Evolutionary conservation across 2,113 vertebrate genomes (phyloP), one percentile per base, ranked within the genome.

Genomic region (Cynocephalus volans): DNA sequence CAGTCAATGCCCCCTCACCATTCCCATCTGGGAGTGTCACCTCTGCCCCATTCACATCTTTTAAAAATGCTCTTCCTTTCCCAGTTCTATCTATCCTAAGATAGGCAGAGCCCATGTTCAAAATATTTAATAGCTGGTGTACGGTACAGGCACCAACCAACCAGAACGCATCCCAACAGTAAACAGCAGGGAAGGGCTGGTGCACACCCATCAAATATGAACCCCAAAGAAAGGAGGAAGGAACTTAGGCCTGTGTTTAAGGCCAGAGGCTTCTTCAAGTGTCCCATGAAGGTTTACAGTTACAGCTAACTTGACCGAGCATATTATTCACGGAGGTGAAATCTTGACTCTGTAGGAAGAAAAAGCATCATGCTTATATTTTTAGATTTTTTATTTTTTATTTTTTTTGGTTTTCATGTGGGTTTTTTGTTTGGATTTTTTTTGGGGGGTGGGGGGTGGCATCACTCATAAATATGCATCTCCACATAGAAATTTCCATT

Each of bases 111-210:
- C 50, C 64, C 88, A 84, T 82, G 72, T 69, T 60, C 91, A 97
- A 96, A 96, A 88, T 95, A 88, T 88, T 85, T 81, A 96, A 96
- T 84, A 94, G 79, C 31, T 26, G 50, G 62, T 77, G 24, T 31
- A 3, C 3, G 18, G n/a, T 45, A 69, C 0, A 6, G 89, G 82
- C 77, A 69, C 81, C 45, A 58, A 72, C 33, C 41, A 67, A 72
- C 76, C 60, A 60, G 81, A 82, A 62, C 2, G 1, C 48, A 54
- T 65, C 52, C 90, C 52, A 45, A 13, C 8, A 14, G 8, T 26
- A 50, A 93, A 69, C 77, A 67, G 3, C 54, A n/a, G 14, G 3
- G 10, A 50, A 72, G 93, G n/a, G 33, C 23, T 12, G 2, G 6
- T 8, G 3, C 6, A 0, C 15, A 21, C 31, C 18, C 52, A 21